These are phyloP conservation scores for Physella acuta DNA, from an alignment of 1,140 invertebrate genomes.

Conservation along the genomic window DNA sequence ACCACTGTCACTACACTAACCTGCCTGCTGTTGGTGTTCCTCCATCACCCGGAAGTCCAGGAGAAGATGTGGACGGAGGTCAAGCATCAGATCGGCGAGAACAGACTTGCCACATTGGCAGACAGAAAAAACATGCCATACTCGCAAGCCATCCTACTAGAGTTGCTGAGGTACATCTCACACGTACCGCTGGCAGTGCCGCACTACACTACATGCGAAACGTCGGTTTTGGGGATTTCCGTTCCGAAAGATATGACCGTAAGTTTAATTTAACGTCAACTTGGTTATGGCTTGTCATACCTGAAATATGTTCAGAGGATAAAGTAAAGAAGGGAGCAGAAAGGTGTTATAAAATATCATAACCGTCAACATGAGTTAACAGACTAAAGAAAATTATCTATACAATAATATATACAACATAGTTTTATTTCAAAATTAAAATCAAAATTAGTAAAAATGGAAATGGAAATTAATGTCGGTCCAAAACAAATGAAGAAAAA, in stretches of 20 bases:
- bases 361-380: too few relatives aligned
- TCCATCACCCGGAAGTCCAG: conserved; percentile 74
- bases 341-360: too few relatives aligned
- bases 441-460: too few relatives aligned
- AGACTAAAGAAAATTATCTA: too few relatives aligned
- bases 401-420: too few relatives aligned
- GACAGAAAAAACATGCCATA: conserved; percentile 64
- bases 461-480: too few relatives aligned
- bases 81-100: conserved; percentile 80
- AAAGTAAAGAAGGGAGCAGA: too few relatives aligned
- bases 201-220: conserved; percentile 44
- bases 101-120: conserved; percentile 75
- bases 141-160: conserved; percentile 45
- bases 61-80: conserved; percentile 82
- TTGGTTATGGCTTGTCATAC: too few relatives aligned
- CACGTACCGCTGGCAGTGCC: conserved; percentile 51
- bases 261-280: too few relatives aligned
- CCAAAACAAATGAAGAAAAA: too few relatives aligned
- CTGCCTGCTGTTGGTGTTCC: conserved; percentile 84
- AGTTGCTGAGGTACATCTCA: conserved; percentile 42
- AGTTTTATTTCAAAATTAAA: too few relatives aligned
- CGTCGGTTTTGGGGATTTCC: conserved; percentile 36
- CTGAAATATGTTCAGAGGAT: too few relatives aligned
- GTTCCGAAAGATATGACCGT: conserved; percentile 51
- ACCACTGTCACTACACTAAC: conserved; percentile 81